Evolutionary conservation across 2,113 vertebrate species (phyloP).

Genomic region (Shinisaurus crocodilurus): DNA sequence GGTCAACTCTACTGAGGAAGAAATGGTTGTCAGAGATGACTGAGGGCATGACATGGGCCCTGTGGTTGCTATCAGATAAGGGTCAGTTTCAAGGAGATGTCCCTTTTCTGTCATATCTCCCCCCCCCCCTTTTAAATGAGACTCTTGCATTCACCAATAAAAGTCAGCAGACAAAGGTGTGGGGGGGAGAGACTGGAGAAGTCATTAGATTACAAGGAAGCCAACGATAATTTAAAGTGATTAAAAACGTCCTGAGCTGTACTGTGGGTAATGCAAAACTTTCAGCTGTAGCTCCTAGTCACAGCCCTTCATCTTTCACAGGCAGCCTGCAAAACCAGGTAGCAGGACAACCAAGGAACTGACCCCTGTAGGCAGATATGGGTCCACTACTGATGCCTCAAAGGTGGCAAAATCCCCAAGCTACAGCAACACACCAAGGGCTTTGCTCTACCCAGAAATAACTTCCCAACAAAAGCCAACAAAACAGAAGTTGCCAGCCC

Average conservation of each 20-base stretch:
- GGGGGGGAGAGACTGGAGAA: slow-evolving; percentile 9
- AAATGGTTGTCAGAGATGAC: not conserved
- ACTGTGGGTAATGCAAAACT: slow-evolving; percentile 9
- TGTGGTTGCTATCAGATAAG: not conserved
- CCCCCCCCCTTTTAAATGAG: not conserved
- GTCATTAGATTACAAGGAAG: slow-evolving; percentile 61
- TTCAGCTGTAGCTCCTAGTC: slow-evolving; percentile 22
- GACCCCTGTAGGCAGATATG: not conserved
- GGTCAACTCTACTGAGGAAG: not conserved
- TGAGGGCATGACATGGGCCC: not conserved
- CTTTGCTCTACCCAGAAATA: slow-evolving; percentile 47
- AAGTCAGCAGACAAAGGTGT: slow-evolving; percentile 45
- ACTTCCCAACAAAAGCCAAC: slow-evolving; percentile 57
- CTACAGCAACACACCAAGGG: slow-evolving; percentile 35
- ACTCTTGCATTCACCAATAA: slow-evolving; percentile 38
- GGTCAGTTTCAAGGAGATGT: not conserved
- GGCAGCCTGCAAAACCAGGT: slow-evolving; percentile 27
- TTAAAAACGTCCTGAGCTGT: slow-evolving; percentile 60
- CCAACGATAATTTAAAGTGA: slow-evolving; percentile 40
- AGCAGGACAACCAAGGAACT: not conserved
- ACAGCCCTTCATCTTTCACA: not conserved
- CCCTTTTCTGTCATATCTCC: not conserved
- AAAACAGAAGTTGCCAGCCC: slow-evolving; percentile 63
- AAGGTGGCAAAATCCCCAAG: slow-evolving; percentile 37
- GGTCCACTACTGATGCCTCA: slow-evolving; percentile 31